Percentiles rank a stretch among this genome's conserved stretches.
These are phyloP conservation scores for Macrotis lagotis DNA, from an alignment of 2,113 vertebrate genomes.

Conservation along the genomic window DNA sequence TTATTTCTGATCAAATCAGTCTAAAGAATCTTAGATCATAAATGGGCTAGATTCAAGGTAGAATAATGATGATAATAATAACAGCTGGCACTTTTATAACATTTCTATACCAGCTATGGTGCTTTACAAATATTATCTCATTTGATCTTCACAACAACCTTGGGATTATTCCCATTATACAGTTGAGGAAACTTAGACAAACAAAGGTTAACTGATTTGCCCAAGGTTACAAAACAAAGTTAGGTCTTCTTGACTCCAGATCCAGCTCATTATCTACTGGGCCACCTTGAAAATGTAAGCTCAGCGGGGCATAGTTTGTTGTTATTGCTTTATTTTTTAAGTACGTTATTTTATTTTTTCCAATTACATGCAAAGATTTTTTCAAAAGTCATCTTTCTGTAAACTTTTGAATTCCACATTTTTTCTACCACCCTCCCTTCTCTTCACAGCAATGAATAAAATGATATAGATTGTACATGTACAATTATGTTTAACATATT, in stretches of 20 bases:
- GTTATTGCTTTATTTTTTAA: too few relatives aligned
- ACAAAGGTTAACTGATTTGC: neutral
- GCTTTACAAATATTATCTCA: neutral
- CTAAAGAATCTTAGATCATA: slow-evolving; percentile 16
- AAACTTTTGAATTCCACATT: too few relatives aligned
- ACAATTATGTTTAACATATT: too few relatives aligned
- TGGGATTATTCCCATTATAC: neutral
- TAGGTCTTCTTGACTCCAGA: neutral
- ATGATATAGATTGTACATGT: too few relatives aligned
- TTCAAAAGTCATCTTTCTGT: too few relatives aligned
- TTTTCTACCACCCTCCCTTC: too few relatives aligned
- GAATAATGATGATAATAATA: neutral
- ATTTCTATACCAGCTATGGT: neutral
- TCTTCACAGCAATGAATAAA: too few relatives aligned
- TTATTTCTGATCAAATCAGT: neutral
- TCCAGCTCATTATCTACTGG: neutral
- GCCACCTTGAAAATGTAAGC: neutral
- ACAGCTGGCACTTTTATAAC: too few relatives aligned
- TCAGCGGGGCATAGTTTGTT: neutral
- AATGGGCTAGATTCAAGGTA: neutral
- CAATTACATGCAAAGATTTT: too few relatives aligned
- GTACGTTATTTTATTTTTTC: too few relatives aligned
- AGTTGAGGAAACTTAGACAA: neutral
- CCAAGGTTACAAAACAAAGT: neutral
- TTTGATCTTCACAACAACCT: neutral